A percentile compares a stretch with the other conserved stretches of the same genome.
Conservation (phyloP, 1,140 invertebrate genomes). For the Drosophila willistoni region DNA sequence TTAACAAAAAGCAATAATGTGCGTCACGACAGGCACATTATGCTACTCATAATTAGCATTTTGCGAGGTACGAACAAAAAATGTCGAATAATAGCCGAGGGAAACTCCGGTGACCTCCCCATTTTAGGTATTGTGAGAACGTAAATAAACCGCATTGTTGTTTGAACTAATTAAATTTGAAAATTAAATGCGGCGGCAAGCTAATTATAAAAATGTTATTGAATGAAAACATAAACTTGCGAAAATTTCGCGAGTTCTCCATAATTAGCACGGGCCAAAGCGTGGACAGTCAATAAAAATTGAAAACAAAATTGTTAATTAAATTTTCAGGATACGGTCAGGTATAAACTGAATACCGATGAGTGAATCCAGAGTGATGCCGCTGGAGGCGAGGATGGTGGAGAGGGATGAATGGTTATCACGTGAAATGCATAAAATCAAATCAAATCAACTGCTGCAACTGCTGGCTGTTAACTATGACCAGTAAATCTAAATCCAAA, state of each 20-base stretch:
- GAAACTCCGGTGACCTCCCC: not conserved
- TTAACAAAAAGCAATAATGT: slow-evolving; percentile 5
- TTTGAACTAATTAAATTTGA: slow-evolving; percentile 75
- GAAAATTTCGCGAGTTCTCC: slow-evolving; percentile 11
- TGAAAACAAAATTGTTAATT: slow-evolving; percentile 66
- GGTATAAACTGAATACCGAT: slow-evolving; percentile 34
- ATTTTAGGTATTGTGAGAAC: slow-evolving; percentile 47
- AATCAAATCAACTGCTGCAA: slow-evolving; percentile 47
- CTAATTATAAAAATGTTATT: slow-evolving; percentile 69
- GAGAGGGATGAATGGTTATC: not conserved
- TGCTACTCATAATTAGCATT: slow-evolving; percentile 16
- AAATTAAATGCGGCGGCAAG: slow-evolving; percentile 63
- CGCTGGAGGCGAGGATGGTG: too few relatives aligned
- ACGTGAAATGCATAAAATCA: slow-evolving; percentile 24
- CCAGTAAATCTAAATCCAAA: slow-evolving; percentile 41
- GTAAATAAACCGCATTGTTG: slow-evolving; percentile 67
- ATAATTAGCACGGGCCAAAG: slow-evolving; percentile 45
- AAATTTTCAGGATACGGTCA: slow-evolving; percentile 40
- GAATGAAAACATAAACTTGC: slow-evolving; percentile 45
- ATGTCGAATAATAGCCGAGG: not conserved
- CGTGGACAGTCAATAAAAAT: slow-evolving; percentile 55
- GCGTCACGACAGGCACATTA: slow-evolving; percentile 6
- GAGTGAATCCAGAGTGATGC: not conserved
- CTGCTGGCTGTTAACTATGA: slow-evolving; percentile 22
- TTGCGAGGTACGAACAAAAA: not conserved